phyloP scores from a whole-genome alignment of 2,797 vertebrate species.

The Sebastolobus altivelis region DNA sequence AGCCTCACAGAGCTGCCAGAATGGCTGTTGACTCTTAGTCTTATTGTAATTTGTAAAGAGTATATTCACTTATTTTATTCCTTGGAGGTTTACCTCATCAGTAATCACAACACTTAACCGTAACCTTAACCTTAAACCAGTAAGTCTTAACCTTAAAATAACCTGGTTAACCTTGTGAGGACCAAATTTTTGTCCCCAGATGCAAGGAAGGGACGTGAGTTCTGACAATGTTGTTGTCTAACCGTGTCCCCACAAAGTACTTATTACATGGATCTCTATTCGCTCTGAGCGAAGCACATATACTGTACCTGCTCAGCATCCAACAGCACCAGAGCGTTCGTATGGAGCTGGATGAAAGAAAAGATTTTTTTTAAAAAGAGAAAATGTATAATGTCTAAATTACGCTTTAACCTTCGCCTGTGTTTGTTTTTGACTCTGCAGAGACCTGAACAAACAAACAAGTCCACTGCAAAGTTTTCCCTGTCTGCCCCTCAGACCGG shows the following conservation, averaged over 20 bases:
- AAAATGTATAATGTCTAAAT: not conserved
- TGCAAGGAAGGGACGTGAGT: too few species aligned
- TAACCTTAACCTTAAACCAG: not conserved
- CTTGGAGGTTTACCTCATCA: not conserved
- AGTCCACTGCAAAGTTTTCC: not conserved
- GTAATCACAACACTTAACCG: not conserved
- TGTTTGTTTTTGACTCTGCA: not conserved
- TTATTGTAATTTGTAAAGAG: not conserved
- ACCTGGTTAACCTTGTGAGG: not conserved
- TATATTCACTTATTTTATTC: not conserved
- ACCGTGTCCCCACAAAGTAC: not conserved
- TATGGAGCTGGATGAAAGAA: not conserved
- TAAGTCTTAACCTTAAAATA: not conserved
- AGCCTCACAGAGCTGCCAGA: not conserved
- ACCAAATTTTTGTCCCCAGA: too few species aligned
- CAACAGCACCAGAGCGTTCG: not conserved
- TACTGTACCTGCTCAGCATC: not conserved
- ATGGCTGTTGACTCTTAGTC: not conserved
- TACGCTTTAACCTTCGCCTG: not conserved
- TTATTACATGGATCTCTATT: not conserved
- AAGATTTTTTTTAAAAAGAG: not conserved
- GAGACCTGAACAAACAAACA: conserved; percentile 9
- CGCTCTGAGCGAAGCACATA: not conserved
- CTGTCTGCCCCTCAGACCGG: not conserved
- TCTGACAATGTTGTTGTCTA: not conserved